Evolutionary conservation across 2,888 invertebrate species (phyloP), one percentile per base, ranked within the genome.

Genomic region (Dendrolimus pini): DNA sequence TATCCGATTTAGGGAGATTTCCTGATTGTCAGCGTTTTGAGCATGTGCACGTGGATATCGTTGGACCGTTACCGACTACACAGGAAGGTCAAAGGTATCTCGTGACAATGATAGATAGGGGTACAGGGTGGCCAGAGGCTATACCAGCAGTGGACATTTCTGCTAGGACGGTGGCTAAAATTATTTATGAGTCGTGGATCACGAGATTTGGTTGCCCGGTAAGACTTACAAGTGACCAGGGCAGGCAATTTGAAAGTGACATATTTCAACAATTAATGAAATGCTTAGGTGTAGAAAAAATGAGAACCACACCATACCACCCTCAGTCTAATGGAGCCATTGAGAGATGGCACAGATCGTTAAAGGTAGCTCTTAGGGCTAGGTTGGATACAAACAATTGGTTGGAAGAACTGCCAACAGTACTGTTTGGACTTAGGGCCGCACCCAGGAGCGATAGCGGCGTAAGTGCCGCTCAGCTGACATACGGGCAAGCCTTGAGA

Each of bases 91-190:
- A 63, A 58, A 62, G 61, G 52, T 67, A 68, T 58, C 57, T 56
- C 13, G 54, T 71, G 1, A 68, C 68, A 0, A 66, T 69, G 47
- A 64, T 68, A 52, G 65, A 68, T 54, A 55, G 71, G 13, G 41
- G 9, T 12, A 69, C 66, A 8, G 42, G 64, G 8, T 70, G 71
- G 70, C 68, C 69, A 1, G 68, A 70, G 58, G 70, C 64, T 1
- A 55, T 62, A 54, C 65, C 68, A 1, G 55, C 65, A 6, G n/a
- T 54, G 41, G 64, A 66, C 9, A 65, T 65, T 14, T 59, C 62
- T 9, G 66, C 64, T 1, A 63, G 67, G 9, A 61, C 55, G 2
- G 62, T 67, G 8, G 63, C 69, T 1, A 62, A 59, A 54, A 55
- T 53, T 1, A 41, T 68, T 9, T 65, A 64, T 57, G 60, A 62